These are phyloP conservation scores for Tipula lateralis DNA, from an alignment of 2,888 invertebrate genomes.

Conservation along the genomic window DNA sequence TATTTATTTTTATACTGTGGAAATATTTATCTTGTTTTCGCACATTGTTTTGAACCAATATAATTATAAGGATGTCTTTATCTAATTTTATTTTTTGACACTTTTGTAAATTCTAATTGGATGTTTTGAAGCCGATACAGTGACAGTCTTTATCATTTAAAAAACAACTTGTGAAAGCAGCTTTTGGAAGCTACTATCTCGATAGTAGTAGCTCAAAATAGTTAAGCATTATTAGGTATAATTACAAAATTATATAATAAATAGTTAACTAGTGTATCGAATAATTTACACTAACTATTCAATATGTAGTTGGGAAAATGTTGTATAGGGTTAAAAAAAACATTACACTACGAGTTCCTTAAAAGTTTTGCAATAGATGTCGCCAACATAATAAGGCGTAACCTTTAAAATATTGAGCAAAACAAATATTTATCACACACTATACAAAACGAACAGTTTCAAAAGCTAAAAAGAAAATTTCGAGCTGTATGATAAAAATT, in stretches of 20 bases:
- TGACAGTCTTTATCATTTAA: neutral
- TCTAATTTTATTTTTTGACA: neutral
- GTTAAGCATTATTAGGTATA: too few species aligned
- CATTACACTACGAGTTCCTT: neutral
- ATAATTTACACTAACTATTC: too few species aligned
- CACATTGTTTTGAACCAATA: neutral
- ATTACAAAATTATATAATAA: too few species aligned
- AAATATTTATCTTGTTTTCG: neutral
- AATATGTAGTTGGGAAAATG: too few species aligned
- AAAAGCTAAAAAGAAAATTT: neutral
- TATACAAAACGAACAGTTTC: neutral
- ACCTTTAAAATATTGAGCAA: slow-evolving; percentile 7
- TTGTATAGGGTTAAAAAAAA: neutral
- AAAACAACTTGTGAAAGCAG: too few species aligned
- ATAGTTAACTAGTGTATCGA: too few species aligned
- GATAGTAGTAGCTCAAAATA: too few species aligned
- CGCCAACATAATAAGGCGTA: neutral
- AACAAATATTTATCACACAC: neutral
- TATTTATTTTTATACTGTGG: neutral
- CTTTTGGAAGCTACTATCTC: too few species aligned
- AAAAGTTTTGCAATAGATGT: neutral
- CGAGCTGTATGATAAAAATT: neutral
- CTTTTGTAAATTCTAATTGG: neutral
- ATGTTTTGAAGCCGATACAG: neutral
- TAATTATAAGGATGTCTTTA: neutral